Conservation (phyloP, 2,888 invertebrate species). For the Watsonalla cultraria region DNA sequence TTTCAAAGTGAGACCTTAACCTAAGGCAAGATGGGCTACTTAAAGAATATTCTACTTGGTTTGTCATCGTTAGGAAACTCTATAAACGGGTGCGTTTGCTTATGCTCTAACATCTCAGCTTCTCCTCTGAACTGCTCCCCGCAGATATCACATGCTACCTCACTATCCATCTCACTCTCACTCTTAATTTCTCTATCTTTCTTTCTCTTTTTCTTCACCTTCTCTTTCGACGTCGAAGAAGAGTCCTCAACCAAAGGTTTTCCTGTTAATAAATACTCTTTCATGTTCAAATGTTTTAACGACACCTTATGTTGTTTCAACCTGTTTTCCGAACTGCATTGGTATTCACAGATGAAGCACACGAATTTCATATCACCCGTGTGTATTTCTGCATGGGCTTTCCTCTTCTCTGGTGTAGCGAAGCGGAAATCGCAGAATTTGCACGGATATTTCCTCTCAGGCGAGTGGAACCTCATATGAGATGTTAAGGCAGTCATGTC, state of each 20-base stretch:
- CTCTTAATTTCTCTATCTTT: slow-evolving; percentile 32
- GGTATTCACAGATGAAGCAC: slow-evolving; percentile 70
- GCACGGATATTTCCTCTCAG: slow-evolving; percentile 62
- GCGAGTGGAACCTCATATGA: slow-evolving; percentile 64
- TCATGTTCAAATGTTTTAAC: slow-evolving; percentile 62
- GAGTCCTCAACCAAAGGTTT: slow-evolving; percentile 43
- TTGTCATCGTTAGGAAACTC: slow-evolving; percentile 70
- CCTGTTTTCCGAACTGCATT: slow-evolving; percentile 65
- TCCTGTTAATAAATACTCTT: slow-evolving; percentile 56
- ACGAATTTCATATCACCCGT: slow-evolving; percentile 72
- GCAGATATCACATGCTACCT: slow-evolving; percentile 62
- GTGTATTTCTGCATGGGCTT: slow-evolving; percentile 59
- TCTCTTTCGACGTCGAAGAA: slow-evolving; percentile 37
- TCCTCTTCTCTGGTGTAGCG: slow-evolving; percentile 60
- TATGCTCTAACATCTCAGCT: slow-evolving; percentile 59
- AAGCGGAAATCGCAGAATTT: slow-evolving; percentile 71
- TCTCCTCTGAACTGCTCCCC: slow-evolving; percentile 58
- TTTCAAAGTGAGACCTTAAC: neutral
- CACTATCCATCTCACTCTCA: slow-evolving; percentile 16
- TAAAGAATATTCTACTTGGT: slow-evolving; percentile 73
- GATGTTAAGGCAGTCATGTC: slow-evolving; percentile 58
- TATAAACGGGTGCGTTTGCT: slow-evolving; percentile 70
- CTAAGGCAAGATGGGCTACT: slow-evolving; percentile 30
- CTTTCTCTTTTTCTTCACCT: slow-evolving; percentile 27
- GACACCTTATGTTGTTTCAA: slow-evolving; percentile 61